Percentiles rank a stretch among this genome's conserved stretches.
Evolutionary conservation across 2,888 invertebrate genomes (phyloP).

Genomic region (Phalera bucephala): DNA sequence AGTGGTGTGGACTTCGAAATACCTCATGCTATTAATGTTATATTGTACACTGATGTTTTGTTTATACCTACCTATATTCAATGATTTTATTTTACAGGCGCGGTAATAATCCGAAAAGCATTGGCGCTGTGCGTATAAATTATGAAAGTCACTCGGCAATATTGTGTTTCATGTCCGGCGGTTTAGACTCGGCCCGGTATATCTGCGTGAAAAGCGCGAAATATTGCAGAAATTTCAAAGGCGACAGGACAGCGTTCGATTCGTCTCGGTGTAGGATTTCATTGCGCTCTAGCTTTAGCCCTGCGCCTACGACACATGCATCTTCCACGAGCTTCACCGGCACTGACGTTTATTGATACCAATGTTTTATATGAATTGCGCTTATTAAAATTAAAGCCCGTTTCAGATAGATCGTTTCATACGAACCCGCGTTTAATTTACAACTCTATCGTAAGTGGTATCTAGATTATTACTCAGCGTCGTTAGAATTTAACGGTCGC

Average conservation of each 20-base stretch:
- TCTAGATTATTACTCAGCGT: conserved; percentile 40
- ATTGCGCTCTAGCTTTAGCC: conserved; percentile 66
- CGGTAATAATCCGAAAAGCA: conserved; percentile 55
- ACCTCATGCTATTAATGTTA: no score
- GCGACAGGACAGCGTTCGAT: conserved; percentile 81
- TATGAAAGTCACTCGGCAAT: conserved; percentile 72
- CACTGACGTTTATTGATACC: conserved; percentile 68
- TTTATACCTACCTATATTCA: no score
- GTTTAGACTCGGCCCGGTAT: conserved; percentile 76
- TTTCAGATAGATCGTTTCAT: conserved; percentile 44
- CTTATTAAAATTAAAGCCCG: conserved; percentile 61
- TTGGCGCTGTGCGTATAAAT: conserved; percentile 65
- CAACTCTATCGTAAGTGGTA: conserved; percentile 35
- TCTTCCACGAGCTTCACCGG: conserved; percentile 50
- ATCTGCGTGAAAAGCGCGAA: conserved; percentile 82
- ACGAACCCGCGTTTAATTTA: conserved; percentile 41
- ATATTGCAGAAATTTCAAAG: conserved; percentile 81
- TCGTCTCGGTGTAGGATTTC: conserved; percentile 80
- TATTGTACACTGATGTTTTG: no score
- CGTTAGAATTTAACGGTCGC: conserved; percentile 45
- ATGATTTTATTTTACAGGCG: conserved; percentile 54
- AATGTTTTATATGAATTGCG: conserved; percentile 55
- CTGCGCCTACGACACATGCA: conserved; percentile 59
- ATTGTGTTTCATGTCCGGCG: conserved; percentile 81
- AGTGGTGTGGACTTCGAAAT: no score